Percentiles rank a stretch among this genome's conserved stretches.
Conservation (phyloP, 2,113 vertebrate genomes). For the Pteruthius melanotis region DNA sequence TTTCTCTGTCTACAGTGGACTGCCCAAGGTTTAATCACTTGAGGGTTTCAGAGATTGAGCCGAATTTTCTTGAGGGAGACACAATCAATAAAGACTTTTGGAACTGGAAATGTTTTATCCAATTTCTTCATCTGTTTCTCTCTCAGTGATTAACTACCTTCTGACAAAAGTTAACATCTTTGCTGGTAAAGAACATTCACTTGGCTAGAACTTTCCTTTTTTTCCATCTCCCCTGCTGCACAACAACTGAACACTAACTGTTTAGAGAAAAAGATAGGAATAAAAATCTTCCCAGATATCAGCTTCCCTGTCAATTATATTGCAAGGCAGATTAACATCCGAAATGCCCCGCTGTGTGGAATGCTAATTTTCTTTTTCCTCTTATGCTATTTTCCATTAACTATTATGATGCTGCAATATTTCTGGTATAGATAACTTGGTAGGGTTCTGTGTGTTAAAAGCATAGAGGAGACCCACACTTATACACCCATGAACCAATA, state of each 20-base stretch:
- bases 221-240: neutral
- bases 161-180: constrained; percentile 36
- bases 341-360: constrained; percentile 30
- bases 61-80: constrained; percentile 51
- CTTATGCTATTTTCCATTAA: constrained; percentile 19
- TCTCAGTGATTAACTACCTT: constrained; percentile 56
- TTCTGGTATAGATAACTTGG: neutral
- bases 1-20: constrained; percentile 38
- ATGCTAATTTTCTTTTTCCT: constrained; percentile 45
- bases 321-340: constrained; percentile 48
- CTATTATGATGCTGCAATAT: constrained; percentile 2
- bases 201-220: constrained; percentile 10
- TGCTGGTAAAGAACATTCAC: constrained; percentile 27
- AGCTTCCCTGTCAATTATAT: constrained; percentile 42
- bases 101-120: constrained; percentile 57
- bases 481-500: neutral
- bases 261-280: constrained; percentile 19
- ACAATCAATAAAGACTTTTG: constrained; percentile 64
- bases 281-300: constrained; percentile 43
- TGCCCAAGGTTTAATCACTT: constrained; percentile 47
- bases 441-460: neutral
- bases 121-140: constrained; percentile 51
- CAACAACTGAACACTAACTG: neutral
- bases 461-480: neutral
- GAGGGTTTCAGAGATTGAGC: constrained; percentile 39